Evolutionary conservation across 1,140 invertebrate genomes (phyloP).

Genomic region (Alviniconcha marisindica): DNA sequence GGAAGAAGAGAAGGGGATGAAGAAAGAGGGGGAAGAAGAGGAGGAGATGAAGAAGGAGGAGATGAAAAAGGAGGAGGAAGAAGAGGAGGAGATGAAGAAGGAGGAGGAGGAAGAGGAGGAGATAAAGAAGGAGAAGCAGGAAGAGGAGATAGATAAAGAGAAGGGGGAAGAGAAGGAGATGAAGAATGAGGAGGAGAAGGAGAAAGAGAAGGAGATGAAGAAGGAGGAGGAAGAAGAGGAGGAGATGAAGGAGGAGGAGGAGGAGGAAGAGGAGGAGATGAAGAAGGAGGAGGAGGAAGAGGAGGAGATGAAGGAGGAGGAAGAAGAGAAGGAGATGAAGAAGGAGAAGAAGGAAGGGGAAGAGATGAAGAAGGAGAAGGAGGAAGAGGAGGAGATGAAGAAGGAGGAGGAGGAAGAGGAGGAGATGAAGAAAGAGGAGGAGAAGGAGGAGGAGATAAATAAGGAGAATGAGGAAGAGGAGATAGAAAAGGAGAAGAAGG

Average conservation of each 20-base stretch:
- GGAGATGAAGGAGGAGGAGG: not conserved
- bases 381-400: not conserved
- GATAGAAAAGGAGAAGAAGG: not conserved
- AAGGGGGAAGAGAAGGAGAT: not conserved
- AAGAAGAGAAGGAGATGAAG: not conserved
- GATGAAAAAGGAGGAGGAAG: too few species aligned
- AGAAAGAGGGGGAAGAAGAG: too few species aligned
- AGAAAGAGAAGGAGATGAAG: not conserved
- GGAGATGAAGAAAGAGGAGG: not conserved
- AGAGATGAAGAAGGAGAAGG: not conserved
- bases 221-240: conserved; percentile 13
- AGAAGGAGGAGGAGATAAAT: not conserved
- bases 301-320: not conserved
- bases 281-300: not conserved
- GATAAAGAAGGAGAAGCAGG: too few species aligned
- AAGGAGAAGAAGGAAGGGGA: conserved; percentile 2
- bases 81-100: too few species aligned
- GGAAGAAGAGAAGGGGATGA: too few species aligned
- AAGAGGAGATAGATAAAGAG: too few species aligned
- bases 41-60: too few species aligned
- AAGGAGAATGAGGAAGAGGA: not conserved
- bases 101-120: too few species aligned
- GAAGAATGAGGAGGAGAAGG: conserved; percentile 13
- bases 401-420: not conserved
- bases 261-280: not conserved